phyloP scores from a whole-genome alignment of 2,888 invertebrate species.

The Platerodrilus igneus region DNA sequence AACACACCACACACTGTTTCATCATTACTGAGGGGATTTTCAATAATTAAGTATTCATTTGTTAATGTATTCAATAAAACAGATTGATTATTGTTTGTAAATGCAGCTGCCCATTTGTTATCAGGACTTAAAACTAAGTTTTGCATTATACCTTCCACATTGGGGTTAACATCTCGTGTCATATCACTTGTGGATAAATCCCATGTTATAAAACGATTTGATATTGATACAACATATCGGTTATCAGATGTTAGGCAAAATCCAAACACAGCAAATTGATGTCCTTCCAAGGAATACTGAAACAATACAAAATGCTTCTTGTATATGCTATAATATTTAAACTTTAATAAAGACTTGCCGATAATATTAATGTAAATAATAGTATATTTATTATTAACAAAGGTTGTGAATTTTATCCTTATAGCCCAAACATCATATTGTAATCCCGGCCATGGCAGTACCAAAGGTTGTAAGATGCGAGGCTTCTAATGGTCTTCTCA shows the following conservation, averaged over 20 bases:
- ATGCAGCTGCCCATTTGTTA: constrained; percentile 93
- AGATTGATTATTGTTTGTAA: constrained; percentile 93
- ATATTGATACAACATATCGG: constrained; percentile 91
- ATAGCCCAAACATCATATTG: too few relatives aligned
- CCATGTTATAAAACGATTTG: constrained; percentile 95
- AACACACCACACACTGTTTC: constrained; percentile 61
- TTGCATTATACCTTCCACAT: constrained; percentile 95
- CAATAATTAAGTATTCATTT: constrained; percentile 84
- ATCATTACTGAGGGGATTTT: constrained; percentile 74
- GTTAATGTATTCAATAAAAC: constrained; percentile 89
- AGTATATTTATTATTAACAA: too few relatives aligned
- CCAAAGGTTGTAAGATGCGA: too few relatives aligned
- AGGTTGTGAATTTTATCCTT: too few relatives aligned
- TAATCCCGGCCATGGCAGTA: too few relatives aligned
- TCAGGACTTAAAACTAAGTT: constrained; percentile 88
- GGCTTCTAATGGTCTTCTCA: too few relatives aligned
- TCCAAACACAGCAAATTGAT: constrained; percentile 95
- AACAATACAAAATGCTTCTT: too few relatives aligned
- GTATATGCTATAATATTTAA: constrained; percentile 15
- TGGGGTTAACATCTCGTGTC: constrained; percentile 87
- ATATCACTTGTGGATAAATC: constrained; percentile 94
- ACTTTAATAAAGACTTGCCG: background rate
- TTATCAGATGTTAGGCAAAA: constrained; percentile 86
- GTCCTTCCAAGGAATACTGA: constrained; percentile 94
- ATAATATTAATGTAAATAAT: constrained; percentile 5